These are phyloP conservation scores for Pomacea maculata DNA, from an alignment of 1,140 invertebrate species.

Conservation along the genomic window DNA sequence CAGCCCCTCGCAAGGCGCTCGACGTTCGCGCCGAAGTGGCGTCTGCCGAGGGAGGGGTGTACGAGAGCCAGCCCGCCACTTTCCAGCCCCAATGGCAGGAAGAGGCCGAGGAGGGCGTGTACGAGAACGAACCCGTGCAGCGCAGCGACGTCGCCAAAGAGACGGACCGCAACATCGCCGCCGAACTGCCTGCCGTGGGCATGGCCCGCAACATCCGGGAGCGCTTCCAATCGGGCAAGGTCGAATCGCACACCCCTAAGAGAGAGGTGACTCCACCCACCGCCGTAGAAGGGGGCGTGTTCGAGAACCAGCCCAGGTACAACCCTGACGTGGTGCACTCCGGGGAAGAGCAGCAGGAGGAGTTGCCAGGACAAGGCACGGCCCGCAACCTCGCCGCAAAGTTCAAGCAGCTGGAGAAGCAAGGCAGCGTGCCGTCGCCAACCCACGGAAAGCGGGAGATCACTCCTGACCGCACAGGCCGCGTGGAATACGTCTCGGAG, in stretches of 20 bases:
- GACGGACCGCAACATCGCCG: constrained; percentile 37
- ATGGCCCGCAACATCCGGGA: constrained; percentile 46
- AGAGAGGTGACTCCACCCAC: constrained; percentile 38
- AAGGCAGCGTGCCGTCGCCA: constrained; percentile 25
- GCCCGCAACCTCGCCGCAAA: constrained; percentile 52
- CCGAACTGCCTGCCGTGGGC: constrained; percentile 52
- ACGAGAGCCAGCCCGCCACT: constrained; percentile 29
- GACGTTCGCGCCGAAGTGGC: constrained; percentile 23
- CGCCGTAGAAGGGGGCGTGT: constrained; percentile 35
- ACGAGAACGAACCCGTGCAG: constrained; percentile 49
- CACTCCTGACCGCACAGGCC: constrained; percentile 42
- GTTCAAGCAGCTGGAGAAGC: constrained; percentile 41
- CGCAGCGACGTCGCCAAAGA: constrained; percentile 50
- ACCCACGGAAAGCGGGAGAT: constrained; percentile 32
- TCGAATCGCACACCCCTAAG: not conserved
- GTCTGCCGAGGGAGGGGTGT: constrained; percentile 21
- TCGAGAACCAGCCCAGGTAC: constrained; percentile 39
- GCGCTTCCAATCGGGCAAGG: constrained; percentile 28
- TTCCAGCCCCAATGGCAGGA: constrained; percentile 42
- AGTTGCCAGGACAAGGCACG: constrained; percentile 51
- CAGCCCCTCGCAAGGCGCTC: constrained; percentile 6
- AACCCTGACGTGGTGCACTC: constrained; percentile 33
- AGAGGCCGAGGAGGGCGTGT: constrained; percentile 50
- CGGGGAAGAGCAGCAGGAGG: constrained; percentile 10
- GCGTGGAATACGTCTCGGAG: constrained; percentile 55